These are phyloP conservation scores for Enhydra lutris DNA, from an alignment of 2,113 vertebrate genomes.

Conservation along the genomic window DNA sequence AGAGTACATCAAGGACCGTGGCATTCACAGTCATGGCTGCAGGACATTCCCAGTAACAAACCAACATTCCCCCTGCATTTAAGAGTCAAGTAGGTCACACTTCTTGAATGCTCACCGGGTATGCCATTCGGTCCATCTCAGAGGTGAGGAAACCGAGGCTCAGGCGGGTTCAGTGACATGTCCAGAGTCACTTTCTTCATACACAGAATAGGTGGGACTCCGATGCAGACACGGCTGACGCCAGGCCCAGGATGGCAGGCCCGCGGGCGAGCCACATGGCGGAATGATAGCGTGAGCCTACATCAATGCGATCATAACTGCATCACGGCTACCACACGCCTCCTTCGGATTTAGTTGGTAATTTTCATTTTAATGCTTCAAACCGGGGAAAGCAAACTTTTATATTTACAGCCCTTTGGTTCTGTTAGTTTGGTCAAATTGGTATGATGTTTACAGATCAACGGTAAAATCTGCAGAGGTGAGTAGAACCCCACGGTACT, in stretches of 20 bases:
- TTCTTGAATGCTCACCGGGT: neutral
- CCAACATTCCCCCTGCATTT: neutral
- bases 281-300: neutral
- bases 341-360: neutral
- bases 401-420: neutral
- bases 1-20: neutral
- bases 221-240: accelerated
- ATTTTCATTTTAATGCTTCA: neutral
- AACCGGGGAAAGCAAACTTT: neutral
- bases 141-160: neutral
- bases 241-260: neutral
- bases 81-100: neutral
- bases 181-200: neutral
- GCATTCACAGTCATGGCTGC: accelerated
- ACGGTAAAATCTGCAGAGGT: neutral
- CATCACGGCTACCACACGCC: accelerated
- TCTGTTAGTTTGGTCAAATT: neutral
- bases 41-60: neutral
- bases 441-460: constrained; percentile 42
- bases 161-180: neutral
- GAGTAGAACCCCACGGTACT: neutral
- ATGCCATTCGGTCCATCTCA: neutral
- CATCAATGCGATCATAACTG: accelerated
- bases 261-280: accelerated
- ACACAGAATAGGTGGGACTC: neutral